phyloP scores from a whole-genome alignment of 2,797 vertebrate genomes.

The Xenopus petersii region DNA sequence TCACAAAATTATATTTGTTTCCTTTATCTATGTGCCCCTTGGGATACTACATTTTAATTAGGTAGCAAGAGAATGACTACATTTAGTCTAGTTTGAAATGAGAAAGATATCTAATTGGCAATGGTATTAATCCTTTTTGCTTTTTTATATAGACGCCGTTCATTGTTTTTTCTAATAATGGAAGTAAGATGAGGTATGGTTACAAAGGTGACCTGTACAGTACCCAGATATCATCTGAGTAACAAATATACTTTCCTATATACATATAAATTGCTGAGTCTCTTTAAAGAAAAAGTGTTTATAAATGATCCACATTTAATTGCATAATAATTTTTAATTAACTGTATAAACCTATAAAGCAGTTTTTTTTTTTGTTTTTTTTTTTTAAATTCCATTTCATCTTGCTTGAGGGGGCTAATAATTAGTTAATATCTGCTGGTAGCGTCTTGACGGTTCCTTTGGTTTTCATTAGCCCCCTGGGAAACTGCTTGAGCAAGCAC shows the following conservation, averaged over 20 bases:
- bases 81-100: constrained; percentile 16
- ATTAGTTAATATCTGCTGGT: constrained; percentile 39
- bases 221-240: background rate
- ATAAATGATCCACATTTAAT: constrained; percentile 27
- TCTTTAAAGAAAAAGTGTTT: constrained; percentile 19
- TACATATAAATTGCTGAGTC: background rate
- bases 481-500: constrained; percentile 8
- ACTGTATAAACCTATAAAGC: constrained; percentile 26
- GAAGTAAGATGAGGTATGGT: background rate
- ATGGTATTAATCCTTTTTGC: constrained; percentile 27
- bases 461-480: constrained; percentile 42
- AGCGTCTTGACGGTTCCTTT: constrained; percentile 37
- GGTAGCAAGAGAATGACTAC: constrained; percentile 32
- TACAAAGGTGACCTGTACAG: constrained; percentile 28
- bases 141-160: background rate
- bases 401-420: constrained; percentile 20
- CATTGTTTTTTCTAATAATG: background rate
- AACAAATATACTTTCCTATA: constrained; percentile 17
- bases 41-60: constrained; percentile 41
- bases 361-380: constrained; percentile 6
- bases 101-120: constrained; percentile 30
- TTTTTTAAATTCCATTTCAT: background rate
- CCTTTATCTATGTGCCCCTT: constrained; percentile 39
- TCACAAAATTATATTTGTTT: constrained; percentile 40
- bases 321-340: constrained; percentile 52